Conservation (phyloP, 2,888 invertebrate genomes). For the Drosophila lacicola region DNA sequence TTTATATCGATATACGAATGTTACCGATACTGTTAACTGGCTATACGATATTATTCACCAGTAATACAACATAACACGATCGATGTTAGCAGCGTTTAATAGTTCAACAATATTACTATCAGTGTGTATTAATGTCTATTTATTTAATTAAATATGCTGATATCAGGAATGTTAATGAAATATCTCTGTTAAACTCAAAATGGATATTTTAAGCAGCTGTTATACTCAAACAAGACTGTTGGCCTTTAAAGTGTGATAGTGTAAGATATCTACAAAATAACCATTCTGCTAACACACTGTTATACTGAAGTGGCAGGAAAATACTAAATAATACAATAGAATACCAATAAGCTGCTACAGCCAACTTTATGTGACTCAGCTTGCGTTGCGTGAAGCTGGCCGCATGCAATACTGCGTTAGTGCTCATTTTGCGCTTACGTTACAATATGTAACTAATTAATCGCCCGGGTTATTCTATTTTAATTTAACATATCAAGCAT, state of each 20-base stretch:
- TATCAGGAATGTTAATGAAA: too few relatives aligned
- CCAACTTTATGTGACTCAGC: background rate
- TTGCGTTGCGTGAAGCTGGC: background rate
- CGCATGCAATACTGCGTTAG: background rate
- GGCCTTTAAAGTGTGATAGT: background rate
- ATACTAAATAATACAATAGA: background rate
- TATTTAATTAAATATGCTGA: background rate
- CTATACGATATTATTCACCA: slow-evolving; percentile 1
- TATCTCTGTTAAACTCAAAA: background rate
- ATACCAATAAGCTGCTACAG: background rate
- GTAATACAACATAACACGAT: background rate
- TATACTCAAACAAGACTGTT: background rate
- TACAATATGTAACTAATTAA: background rate
- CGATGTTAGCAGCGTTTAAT: background rate
- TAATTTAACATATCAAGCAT: background rate
- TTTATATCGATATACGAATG: background rate
- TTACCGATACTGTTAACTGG: background rate
- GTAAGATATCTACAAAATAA: background rate
- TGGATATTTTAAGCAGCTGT: background rate
- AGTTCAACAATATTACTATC: background rate
- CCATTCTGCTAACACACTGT: background rate
- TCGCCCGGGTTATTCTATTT: background rate
- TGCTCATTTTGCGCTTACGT: background rate
- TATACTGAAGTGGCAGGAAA: background rate
- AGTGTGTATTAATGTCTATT: too few relatives aligned